Conservation (phyloP, 2,797 vertebrate genomes). For the Siniperca undulata region DNA sequence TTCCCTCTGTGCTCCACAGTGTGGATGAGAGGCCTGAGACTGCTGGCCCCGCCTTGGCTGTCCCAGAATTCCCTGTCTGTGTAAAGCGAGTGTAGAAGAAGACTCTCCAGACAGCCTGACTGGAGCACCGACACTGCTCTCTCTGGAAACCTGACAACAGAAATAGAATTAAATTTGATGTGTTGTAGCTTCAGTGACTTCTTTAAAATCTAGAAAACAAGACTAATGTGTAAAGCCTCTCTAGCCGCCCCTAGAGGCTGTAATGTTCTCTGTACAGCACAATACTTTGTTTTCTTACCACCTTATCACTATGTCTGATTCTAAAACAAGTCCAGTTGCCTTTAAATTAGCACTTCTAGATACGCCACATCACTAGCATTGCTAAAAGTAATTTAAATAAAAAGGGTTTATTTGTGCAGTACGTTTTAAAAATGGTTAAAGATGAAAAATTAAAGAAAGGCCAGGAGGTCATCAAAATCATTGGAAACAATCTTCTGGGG, state of each 20-base stretch:
- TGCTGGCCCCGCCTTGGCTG: slow-evolving; percentile 82
- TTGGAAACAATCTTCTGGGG: background rate
- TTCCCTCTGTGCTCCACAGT: slow-evolving; percentile 85
- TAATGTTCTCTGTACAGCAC: background rate
- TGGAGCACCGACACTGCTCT: slow-evolving; percentile 82
- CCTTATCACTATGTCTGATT: background rate
- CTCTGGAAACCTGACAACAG: slow-evolving; percentile 88
- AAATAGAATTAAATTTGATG: background rate
- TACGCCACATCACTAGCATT: background rate
- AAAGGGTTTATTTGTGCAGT: background rate
- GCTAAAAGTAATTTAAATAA: background rate
- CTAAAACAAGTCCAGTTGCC: background rate
- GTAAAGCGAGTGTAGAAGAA: slow-evolving; percentile 88
- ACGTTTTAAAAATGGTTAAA: background rate
- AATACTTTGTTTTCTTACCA: background rate
- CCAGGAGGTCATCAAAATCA: background rate
- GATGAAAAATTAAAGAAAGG: background rate
- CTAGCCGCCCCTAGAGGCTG: background rate
- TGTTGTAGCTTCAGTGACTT: background rate
- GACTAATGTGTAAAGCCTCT: background rate
- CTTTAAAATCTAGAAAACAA: background rate
- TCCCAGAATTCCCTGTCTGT: slow-evolving; percentile 91
- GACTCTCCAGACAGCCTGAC: slow-evolving; percentile 89
- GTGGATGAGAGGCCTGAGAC: slow-evolving; percentile 82
- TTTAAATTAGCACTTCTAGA: background rate